Base-by-base conservation (phyloP, 1,140 invertebrate genomes). In the Epicauta chinensis region DNA sequence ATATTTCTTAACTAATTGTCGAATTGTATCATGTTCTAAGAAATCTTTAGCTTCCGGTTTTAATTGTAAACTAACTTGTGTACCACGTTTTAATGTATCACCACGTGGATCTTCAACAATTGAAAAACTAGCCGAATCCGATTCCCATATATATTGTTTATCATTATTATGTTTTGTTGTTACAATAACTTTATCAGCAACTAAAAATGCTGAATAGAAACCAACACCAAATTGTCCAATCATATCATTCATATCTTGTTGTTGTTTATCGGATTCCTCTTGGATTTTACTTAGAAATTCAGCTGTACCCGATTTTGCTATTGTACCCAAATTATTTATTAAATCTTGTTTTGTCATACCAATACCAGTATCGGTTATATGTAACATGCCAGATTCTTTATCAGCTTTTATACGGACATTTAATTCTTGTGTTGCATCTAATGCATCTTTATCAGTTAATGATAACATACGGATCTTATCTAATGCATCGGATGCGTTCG, bases 261-360 rank as follows among this genome's bases (percentile, higher is more conserved):
- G 73, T 15, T 71, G n/a, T 2, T 71, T 63, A 23, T 7, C 7
- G 5, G 75, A 71, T 2, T 75, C 74, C 43, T 93, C 91, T 65
- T 93, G 87, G 77, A 98, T 86, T 73, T 97, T 97, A 12, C 85
- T 82, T 15, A 99, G 76, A 75, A 99, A 99, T 71, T 99, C 97
- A 4, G 93, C 93, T 0, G 97, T 99, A 51, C 97, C 97, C 9
- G 97, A 99, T 71, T 98, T 99, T 12, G 97, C 97, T 59, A 99
- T 99, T 13, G 97, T 99, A 58, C 97, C 97, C 34, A 99, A 77
- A 75, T 99, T 99, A 55, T 91, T 93, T 17, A 98, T 81, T 3
- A 99, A 74, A 69, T 99, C 97, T 51, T 84, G 74, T 66, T 92
- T 91, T 0, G 95, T 98, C 97, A 99, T 99, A 56, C 95, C 97